Evolutionary conservation across 2,113 vertebrate genomes (phyloP), one percentile per base, ranked within the genome.

Genomic region (Hucho hucho): DNA sequence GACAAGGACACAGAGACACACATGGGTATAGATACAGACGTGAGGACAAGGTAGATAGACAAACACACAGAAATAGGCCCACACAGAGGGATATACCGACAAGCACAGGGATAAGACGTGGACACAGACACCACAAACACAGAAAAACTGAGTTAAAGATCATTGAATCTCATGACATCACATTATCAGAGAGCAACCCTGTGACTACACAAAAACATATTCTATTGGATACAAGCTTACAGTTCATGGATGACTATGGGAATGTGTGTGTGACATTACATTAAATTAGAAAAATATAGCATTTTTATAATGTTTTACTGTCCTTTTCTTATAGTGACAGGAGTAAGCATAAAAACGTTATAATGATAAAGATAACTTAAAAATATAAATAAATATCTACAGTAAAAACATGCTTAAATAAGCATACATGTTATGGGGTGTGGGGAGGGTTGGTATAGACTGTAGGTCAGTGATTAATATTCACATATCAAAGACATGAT

Each of bases 101-200:
- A 25, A 43, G 24, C 6, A 74, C 61, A 65, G 14, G 47, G 13
- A 74, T n/a, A 53, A 74, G 25, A 64, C 58, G 22, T 63, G 61
- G 37, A 74, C 63, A 53, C n/a, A 65, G 28, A 79, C 74, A 76
- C 28, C 18, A 73, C 73, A 74, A 76, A 85, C 78, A 92, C 75
- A 89, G 68, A 83, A 29, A 43, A 9, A 79, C 56, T 3, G 32
- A 56, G 74, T 91, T 90, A 91, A 78, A 80, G 84, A 61, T 25
- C 18, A 67, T 11, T 24, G 1, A 53, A n/a, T 53, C 29, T 3
- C 24, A 29, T n/a, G 6, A 53, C 20, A 47, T 28, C 46, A 18
- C 22, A 64, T 32, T 53, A 61, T 61, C 24, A 73, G 63, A 28
- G 25, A 3, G 4, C 49, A 18, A 18, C 16, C 9, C 25, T 22